These are phyloP conservation scores for Atethmia centrago DNA, from an alignment of 2,888 invertebrate genomes.

Conservation along the genomic window DNA sequence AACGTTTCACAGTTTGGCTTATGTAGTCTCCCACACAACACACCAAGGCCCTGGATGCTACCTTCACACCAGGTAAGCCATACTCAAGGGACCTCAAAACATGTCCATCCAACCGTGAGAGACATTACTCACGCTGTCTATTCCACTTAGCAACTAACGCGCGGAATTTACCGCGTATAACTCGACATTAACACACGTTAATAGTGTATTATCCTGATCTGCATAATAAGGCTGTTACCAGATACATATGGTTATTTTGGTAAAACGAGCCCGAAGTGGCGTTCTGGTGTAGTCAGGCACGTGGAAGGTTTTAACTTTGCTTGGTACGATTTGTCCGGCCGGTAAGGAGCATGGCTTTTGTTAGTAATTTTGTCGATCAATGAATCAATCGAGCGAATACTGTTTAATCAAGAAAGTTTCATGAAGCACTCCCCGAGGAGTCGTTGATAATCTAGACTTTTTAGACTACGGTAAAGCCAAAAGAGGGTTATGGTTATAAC, in stretches of 20 bases:
- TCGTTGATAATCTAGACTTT: background rate
- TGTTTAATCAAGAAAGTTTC: too few species aligned
- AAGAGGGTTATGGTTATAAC: too few species aligned
- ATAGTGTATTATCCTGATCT: slow-evolving; percentile 51
- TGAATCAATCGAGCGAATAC: too few species aligned
- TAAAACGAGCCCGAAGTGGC: background rate
- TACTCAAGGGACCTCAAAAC: background rate
- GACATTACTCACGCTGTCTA: slow-evolving; percentile 37
- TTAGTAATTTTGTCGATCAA: too few species aligned
- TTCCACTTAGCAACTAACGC: slow-evolving; percentile 41
- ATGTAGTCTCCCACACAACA: background rate
- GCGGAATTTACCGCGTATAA: slow-evolving; percentile 44
- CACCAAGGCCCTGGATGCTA: background rate
- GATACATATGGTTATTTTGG: slow-evolving; percentile 24
- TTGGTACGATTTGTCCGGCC: background rate
- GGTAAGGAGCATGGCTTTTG: too few species aligned
- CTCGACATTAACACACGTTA: slow-evolving; percentile 49
- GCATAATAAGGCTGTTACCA: slow-evolving; percentile 52
- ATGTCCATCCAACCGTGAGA: background rate
- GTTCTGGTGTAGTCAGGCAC: background rate
- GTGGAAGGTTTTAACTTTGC: background rate
- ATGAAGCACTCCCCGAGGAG: background rate
- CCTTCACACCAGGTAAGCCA: background rate
- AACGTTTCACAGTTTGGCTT: background rate
- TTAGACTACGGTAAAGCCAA: too few species aligned